Conservation (phyloP, 1,140 invertebrate genomes). For the Eueides isabella region DNA sequence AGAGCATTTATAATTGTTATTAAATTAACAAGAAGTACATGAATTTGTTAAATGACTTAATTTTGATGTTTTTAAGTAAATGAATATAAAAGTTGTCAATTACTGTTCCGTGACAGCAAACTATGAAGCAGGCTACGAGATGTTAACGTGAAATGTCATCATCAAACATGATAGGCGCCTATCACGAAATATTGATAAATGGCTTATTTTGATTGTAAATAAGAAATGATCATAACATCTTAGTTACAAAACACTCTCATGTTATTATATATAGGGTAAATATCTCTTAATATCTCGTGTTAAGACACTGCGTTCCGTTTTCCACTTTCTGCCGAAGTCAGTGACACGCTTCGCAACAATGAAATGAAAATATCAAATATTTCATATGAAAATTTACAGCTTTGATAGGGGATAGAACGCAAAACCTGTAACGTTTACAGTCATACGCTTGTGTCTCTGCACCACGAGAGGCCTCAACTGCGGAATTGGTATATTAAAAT, state of each 20-base stretch:
- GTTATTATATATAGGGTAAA: not conserved
- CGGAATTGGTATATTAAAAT: too few relatives aligned
- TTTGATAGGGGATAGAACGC: too few relatives aligned
- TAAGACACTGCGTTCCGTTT: too few relatives aligned
- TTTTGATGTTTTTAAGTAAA: not conserved
- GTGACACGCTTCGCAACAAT: too few relatives aligned
- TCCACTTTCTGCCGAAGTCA: too few relatives aligned
- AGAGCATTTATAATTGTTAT: too few relatives aligned
- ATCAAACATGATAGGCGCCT: conserved; percentile 12
- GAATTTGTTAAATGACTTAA: not conserved
- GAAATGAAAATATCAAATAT: too few relatives aligned
- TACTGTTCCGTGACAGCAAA: not conserved
- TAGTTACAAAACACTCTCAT: not conserved
- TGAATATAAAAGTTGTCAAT: not conserved
- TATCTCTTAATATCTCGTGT: too few relatives aligned
- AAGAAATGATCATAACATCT: not conserved
- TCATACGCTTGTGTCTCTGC: too few relatives aligned
- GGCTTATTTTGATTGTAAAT: not conserved
- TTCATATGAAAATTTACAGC: too few relatives aligned
- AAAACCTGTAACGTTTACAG: too few relatives aligned
- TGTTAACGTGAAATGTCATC: conserved; percentile 8
- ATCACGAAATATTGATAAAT: not conserved
- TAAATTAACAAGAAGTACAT: not conserved
- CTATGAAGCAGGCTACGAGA: conserved; percentile 7
- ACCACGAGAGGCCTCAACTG: too few relatives aligned